Percentiles rank a stretch among this genome's conserved stretches.
These are phyloP conservation scores for Hexactinellida sp. DNA, from an alignment of 37 sponge, comb jelly and placozoan genomes.

Conservation along the genomic window DNA sequence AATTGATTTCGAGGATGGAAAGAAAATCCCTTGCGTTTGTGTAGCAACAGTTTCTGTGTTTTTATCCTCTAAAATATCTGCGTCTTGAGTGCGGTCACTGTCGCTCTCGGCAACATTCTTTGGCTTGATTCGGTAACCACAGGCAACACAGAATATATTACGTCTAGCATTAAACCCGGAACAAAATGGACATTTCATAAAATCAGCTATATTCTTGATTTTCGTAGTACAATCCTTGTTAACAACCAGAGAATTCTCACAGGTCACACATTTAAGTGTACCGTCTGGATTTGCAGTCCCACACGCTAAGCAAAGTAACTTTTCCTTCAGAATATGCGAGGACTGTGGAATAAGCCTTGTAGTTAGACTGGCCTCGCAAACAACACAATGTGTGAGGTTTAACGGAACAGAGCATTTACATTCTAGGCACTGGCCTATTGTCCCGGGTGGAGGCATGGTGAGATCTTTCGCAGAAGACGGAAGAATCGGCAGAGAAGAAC, in stretches of 20 bases:
- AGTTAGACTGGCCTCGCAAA: background rate
- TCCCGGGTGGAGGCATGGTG: background rate
- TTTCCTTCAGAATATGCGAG: background rate
- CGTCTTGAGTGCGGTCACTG: background rate
- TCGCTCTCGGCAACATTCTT: background rate
- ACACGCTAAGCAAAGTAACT: background rate
- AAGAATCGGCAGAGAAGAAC: slow-evolving; percentile 35
- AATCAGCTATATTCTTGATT: background rate
- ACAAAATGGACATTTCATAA: background rate
- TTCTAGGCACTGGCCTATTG: background rate
- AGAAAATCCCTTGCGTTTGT: slow-evolving; percentile 2
- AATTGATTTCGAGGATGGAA: slow-evolving; percentile 1
- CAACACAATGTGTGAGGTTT: background rate
- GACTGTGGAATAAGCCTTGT: background rate
- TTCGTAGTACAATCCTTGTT: background rate
- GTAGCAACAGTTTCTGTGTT: background rate
- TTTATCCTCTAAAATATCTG: background rate
- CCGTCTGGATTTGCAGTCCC: background rate
- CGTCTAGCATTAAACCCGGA: background rate
- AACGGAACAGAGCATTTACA: slow-evolving; percentile 14
- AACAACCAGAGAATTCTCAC: background rate
- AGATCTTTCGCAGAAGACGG: slow-evolving; percentile 21
- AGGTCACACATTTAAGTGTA: background rate
- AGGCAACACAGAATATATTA: slow-evolving; percentile 3
- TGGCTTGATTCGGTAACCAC: background rate